Evolutionary conservation across 2,888 invertebrate species (phyloP).

Genomic region (Sepioteuthis lessoniana): DNA sequence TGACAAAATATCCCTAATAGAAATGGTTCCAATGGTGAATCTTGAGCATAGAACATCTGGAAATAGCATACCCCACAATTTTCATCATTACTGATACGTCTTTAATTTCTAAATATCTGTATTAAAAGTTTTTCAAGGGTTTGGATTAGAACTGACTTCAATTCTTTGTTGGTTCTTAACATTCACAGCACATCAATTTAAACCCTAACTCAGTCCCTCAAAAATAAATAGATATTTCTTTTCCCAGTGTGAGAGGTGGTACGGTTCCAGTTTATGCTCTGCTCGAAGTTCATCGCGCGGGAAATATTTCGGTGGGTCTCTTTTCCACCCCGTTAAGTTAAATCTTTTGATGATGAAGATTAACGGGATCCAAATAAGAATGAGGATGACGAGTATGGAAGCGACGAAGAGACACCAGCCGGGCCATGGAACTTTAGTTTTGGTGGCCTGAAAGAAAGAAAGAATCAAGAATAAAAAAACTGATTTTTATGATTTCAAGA

Average conservation of each 20-base stretch:
- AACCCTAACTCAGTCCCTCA: background rate
- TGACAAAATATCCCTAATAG: too few species aligned
- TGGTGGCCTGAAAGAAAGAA: conserved; percentile 54
- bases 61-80: too few species aligned
- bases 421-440: conserved; percentile 55
- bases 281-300: conserved; percentile 55
- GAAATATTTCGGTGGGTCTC: conserved; percentile 55
- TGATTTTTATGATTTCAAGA: too few species aligned
- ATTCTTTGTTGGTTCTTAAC: background rate
- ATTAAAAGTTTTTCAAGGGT: background rate
- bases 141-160: background rate
- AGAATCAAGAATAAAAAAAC: background rate
- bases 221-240: conserved; percentile 47
- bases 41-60: too few species aligned
- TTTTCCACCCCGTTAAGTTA: conserved; percentile 51
- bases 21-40: too few species aligned
- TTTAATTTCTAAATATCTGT: too few species aligned
- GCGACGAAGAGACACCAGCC: conserved; percentile 60
- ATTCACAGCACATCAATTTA: background rate
- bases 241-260: conserved; percentile 43
- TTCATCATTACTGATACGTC: too few species aligned
- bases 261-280: conserved; percentile 50
- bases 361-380: conserved; percentile 58
- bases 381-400: conserved; percentile 57
- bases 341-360: conserved; percentile 57